phyloP scores from a whole-genome alignment of 2,797 vertebrate genomes.

The Pseudopleuronectes americanus region DNA sequence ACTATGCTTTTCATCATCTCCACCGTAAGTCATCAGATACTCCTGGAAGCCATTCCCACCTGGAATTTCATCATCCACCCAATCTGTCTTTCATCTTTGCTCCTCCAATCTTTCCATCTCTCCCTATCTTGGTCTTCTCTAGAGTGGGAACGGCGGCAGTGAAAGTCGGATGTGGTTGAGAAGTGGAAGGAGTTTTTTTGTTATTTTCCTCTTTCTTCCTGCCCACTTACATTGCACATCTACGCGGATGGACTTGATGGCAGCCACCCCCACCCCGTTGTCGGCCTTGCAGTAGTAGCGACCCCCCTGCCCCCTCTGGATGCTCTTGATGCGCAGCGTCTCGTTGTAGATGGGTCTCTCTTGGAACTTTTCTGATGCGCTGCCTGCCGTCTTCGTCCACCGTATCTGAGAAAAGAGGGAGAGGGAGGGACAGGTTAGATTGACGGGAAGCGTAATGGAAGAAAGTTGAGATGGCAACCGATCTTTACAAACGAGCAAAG shows the following conservation, averaged over 20 bases:
- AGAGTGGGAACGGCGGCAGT: slow-evolving; percentile 73
- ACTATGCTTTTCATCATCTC: slow-evolving; percentile 58
- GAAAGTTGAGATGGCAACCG: background rate
- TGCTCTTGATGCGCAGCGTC: slow-evolving; percentile 93
- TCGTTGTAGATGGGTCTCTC: slow-evolving; percentile 98
- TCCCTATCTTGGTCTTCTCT: slow-evolving; percentile 47
- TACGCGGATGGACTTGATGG: slow-evolving; percentile 99
- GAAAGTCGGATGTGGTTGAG: slow-evolving; percentile 70
- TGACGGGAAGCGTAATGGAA: slow-evolving; percentile 14
- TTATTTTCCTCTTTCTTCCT: slow-evolving; percentile 51
- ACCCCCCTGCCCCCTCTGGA: slow-evolving; percentile 95
- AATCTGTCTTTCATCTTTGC: slow-evolving; percentile 75
- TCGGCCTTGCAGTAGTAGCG: slow-evolving; percentile 99
- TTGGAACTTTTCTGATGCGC: slow-evolving; percentile 97
- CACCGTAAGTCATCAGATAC: slow-evolving; percentile 75
- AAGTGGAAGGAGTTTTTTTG: slow-evolving; percentile 74
- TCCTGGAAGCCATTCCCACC: slow-evolving; percentile 82
- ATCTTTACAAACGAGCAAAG: no score
- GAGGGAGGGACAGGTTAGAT: slow-evolving; percentile 22
- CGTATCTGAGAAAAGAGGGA: slow-evolving; percentile 85
- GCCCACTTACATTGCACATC: slow-evolving; percentile 99
- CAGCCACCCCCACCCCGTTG: slow-evolving; percentile 98
- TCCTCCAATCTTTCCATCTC: slow-evolving; percentile 63
- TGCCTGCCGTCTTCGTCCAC: slow-evolving; percentile 98
- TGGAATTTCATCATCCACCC: slow-evolving; percentile 68